phyloP scores from a whole-genome alignment of 1,140 invertebrate species.

The Pantala flavescens region DNA sequence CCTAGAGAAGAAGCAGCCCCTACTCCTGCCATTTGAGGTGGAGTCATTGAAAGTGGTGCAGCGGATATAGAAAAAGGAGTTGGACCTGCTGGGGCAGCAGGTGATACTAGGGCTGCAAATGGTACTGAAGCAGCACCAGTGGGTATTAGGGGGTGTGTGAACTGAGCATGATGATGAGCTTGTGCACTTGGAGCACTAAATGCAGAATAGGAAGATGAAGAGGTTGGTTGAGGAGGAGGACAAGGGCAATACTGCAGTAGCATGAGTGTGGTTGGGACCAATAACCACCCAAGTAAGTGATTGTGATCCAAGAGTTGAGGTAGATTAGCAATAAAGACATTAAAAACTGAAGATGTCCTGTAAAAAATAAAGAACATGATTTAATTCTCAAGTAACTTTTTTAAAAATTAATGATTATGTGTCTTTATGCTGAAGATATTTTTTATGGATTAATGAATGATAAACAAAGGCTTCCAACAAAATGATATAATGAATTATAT shows the following conservation, averaged over 20 bases:
- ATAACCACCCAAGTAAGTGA: conserved; percentile 74
- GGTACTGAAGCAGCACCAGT: not conserved
- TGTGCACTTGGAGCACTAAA: not conserved
- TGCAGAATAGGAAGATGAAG: conserved; percentile 29
- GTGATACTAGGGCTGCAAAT: not conserved
- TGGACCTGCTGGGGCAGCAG: not conserved
- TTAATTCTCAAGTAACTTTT: not conserved
- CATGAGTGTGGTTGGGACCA: conserved; percentile 74
- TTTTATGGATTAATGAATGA: too few relatives aligned
- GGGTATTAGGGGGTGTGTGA: not conserved
- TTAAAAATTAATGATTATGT: too few relatives aligned
- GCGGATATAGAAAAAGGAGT: not conserved
- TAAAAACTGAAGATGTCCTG: conserved; percentile 85
- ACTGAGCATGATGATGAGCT: not conserved
- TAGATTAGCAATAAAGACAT: conserved; percentile 85
- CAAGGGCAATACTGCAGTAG: conserved; percentile 82
- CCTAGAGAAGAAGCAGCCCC: not conserved
- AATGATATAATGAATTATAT: too few relatives aligned
- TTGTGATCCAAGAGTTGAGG: conserved; percentile 92
- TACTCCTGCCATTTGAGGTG: not conserved
- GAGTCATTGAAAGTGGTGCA: not conserved
- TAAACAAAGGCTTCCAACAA: too few relatives aligned
- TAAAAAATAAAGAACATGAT: conserved; percentile 24
- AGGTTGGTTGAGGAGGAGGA: conserved; percentile 46
- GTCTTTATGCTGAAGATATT: too few relatives aligned